Evolutionary conservation across 2,888 invertebrate species (phyloP).

Genomic region (Liopterus haemorrhoidalis): DNA sequence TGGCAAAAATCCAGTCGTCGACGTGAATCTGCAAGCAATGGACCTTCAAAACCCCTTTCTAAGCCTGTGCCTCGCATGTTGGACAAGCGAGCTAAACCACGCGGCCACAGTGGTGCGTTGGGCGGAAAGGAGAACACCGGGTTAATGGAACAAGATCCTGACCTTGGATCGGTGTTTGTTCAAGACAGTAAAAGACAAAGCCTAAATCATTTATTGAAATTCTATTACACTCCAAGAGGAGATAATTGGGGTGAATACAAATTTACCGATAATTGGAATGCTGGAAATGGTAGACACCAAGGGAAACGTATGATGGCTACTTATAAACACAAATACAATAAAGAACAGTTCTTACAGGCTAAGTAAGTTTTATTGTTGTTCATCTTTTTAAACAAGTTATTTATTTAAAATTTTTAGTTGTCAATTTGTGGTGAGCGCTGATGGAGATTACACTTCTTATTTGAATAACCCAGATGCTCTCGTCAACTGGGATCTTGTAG

Average conservation of each 20-base stretch:
- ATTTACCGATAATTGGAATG: slow-evolving; percentile 29
- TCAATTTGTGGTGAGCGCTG: slow-evolving; percentile 86
- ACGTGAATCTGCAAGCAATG: slow-evolving; percentile 54
- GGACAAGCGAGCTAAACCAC: slow-evolving; percentile 67
- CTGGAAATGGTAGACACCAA: slow-evolving; percentile 32
- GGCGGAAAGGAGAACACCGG: slow-evolving; percentile 68
- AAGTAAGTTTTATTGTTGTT: slow-evolving; percentile 59
- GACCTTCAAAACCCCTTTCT: slow-evolving; percentile 54
- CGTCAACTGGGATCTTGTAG: slow-evolving; percentile 86
- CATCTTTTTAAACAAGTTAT: slow-evolving; percentile 13
- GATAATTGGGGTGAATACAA: slow-evolving; percentile 33
- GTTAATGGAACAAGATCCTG: slow-evolving; percentile 55
- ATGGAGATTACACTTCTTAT: slow-evolving; percentile 72
- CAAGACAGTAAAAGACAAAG: slow-evolving; percentile 87
- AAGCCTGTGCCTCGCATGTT: slow-evolving; percentile 62
- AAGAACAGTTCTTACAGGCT: slow-evolving; percentile 90
- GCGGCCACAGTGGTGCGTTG: slow-evolving; percentile 53
- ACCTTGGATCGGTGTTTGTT: slow-evolving; percentile 76
- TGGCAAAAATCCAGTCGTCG: slow-evolving; percentile 60
- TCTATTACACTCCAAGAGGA: slow-evolving; percentile 70
- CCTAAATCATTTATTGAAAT: slow-evolving; percentile 89
- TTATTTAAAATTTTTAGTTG: slow-evolving; percentile 61
- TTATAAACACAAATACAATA: slow-evolving; percentile 72
- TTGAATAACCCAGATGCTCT: slow-evolving; percentile 79
- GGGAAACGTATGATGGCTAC: slow-evolving; percentile 47